phyloP scores from a whole-genome alignment of 2,113 vertebrate genomes.

The Pogona vitticeps region DNA sequence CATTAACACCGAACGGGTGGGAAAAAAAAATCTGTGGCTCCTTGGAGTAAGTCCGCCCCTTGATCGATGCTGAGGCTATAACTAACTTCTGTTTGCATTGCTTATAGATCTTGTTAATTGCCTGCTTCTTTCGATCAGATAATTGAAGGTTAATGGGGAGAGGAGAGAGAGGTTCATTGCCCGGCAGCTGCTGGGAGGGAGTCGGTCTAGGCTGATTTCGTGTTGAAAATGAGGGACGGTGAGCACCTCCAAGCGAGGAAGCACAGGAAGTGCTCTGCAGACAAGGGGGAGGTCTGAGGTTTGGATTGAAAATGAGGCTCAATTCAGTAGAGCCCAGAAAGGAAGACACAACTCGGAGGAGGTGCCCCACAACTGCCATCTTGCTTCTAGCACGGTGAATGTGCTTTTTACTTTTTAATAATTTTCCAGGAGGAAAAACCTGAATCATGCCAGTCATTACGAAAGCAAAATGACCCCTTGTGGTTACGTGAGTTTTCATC shows the following conservation, averaged over 20 bases:
- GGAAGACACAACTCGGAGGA: no score
- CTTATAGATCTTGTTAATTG: conserved; percentile 5
- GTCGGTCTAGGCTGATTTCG: neutral
- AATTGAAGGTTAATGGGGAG: conserved; percentile 9
- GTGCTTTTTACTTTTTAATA: no score
- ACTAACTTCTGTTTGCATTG: neutral
- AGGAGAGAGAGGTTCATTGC: neutral
- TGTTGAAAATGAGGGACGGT: neutral
- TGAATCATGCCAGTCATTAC: no score
- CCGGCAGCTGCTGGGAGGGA: neutral
- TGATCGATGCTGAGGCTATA: no score
- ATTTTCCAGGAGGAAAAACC: no score
- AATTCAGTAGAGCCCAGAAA: no score
- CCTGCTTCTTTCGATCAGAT: neutral
- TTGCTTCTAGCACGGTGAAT: no score
- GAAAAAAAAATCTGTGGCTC: no score
- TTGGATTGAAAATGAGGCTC: neutral
- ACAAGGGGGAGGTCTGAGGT: neutral
- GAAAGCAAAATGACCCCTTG: no score
- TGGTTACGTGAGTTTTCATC: no score
- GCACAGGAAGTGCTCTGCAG: neutral
- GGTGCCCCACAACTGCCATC: no score
- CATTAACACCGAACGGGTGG: neutral
- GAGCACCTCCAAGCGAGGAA: neutral
- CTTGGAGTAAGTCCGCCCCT: no score